Evolutionary conservation across 1,140 invertebrate species (phyloP).

Genomic region (Mycetomoellerius zeteki): DNA sequence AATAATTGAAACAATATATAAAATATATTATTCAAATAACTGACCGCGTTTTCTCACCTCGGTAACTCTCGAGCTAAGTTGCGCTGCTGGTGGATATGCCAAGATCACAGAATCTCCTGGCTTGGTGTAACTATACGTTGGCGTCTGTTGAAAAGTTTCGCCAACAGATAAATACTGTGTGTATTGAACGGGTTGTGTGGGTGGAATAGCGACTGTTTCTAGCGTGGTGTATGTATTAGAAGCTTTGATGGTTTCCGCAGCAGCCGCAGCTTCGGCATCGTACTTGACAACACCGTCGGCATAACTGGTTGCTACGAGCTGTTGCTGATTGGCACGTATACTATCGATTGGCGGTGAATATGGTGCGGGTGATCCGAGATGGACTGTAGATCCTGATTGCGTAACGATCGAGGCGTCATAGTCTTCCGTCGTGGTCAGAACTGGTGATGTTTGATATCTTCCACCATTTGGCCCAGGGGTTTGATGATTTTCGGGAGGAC

Average conservation of each 20-base stretch:
- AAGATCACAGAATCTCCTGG: conserved; percentile 78
- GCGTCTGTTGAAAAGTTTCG: conserved; percentile 80
- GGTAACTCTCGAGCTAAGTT: conserved; percentile 72
- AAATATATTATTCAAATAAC: not conserved
- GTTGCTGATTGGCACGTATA: conserved; percentile 67
- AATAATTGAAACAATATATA: not conserved
- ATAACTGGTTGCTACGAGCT: conserved; percentile 61
- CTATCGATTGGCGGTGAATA: conserved; percentile 80
- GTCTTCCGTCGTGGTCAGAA: conserved; percentile 70
- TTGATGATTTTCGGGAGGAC: conserved; percentile 79
- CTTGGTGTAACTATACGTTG: conserved; percentile 82
- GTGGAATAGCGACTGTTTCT: conserved; percentile 82
- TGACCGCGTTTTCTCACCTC: conserved; percentile 73
- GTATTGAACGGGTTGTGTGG: conserved; percentile 81
- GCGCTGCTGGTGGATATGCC: conserved; percentile 81
- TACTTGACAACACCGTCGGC: conserved; percentile 64
- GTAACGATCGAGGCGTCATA: conserved; percentile 79
- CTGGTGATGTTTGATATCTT: conserved; percentile 80
- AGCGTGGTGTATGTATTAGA: conserved; percentile 84
- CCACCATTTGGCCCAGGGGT: conserved; percentile 17
- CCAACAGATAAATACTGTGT: conserved; percentile 79
- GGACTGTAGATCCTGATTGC: conserved; percentile 63
- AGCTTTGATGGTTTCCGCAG: conserved; percentile 81
- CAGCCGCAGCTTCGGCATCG: conserved; percentile 66
- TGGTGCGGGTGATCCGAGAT: conserved; percentile 78